These are phyloP conservation scores for Tympanuchus pallidicinctus DNA, from an alignment of 2,113 vertebrate genomes.

Conservation along the genomic window DNA sequence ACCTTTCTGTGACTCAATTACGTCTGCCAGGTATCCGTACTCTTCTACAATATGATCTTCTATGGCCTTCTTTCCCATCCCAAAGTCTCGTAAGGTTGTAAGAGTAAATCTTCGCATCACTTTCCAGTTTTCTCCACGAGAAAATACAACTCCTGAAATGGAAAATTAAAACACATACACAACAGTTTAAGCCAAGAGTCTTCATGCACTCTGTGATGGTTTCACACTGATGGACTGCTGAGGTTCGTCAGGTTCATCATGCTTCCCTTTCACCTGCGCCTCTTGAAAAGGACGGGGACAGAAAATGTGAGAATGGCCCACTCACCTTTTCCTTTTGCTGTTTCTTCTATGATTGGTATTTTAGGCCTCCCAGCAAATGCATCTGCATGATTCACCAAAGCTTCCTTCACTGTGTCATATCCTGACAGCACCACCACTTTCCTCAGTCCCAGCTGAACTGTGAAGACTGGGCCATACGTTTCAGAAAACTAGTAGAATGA, in stretches of 20 bases:
- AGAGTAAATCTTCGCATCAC: slow-evolving; percentile 66
- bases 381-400: slow-evolving; percentile 55
- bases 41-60: slow-evolving; percentile 60
- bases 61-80: slow-evolving; percentile 53
- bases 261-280: background rate
- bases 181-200: background rate
- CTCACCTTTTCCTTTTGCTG: slow-evolving; percentile 23
- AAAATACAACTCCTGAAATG: slow-evolving; percentile 53
- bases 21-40: slow-evolving; percentile 17
- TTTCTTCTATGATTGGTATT: slow-evolving; percentile 13
- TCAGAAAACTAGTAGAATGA: slow-evolving; percentile 6
- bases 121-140: slow-evolving; percentile 64
- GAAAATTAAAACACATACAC: background rate
- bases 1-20: slow-evolving; percentile 48
- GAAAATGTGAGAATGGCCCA: background rate
- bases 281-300: background rate
- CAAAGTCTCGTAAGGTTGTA: slow-evolving; percentile 55
- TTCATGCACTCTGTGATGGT: background rate
- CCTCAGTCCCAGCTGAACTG: background rate
- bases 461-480: background rate
- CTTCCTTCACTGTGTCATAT: slow-evolving; percentile 72
- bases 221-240: background rate
- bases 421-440: slow-evolving; percentile 64
- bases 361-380: slow-evolving; percentile 56
- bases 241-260: background rate